Evolutionary conservation across 2,888 invertebrate species (phyloP), one percentile per base, ranked within the genome.

Genomic region (Luperina nickerlii): DNA sequence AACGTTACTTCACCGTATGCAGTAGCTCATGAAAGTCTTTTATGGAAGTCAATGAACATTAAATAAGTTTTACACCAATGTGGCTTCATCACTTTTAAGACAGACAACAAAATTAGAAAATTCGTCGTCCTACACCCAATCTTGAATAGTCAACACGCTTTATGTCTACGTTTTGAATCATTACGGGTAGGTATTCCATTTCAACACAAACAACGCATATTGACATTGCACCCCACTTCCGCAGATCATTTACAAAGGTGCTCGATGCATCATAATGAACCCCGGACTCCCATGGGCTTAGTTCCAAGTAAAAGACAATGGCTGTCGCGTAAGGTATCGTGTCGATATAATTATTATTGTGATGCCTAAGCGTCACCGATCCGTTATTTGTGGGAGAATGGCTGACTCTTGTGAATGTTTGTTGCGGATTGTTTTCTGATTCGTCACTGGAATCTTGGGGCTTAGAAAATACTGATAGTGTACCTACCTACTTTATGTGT

Each of bases 301-400:
- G 74, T 89, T 90, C 89, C 75, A 57, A 75, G 90, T 83, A 89
- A 6, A 24, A 78, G 79, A 89, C 89, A 89, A 89, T 89, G 82
- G 86, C 32, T 76, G 75, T 83, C 81, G 76, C 72, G 70, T n/a
- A 67, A 68, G 74, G 82, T 78, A 79, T 73, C 79, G 74, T 81
- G 78, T 83, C 82, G 79, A 74, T 60, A 48, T 74, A 79, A 80
- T 88, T 84, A 84, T 87, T 88, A 84, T 87, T 88, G 79, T 79
- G 67, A 87, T 81, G 79, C 74, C 20, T 78, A 70, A 71, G 78
- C 79, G 73, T 89, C 80, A 78, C 80, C 77, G 74, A 70, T 77
- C 88, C 88, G 89, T 87, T 89, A 89, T 51, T 75, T 73, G 77
- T 85, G 57, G 32, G 54, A 73, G 74, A 76, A 83, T 68, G 9